Evolutionary conservation across 2,888 invertebrate genomes (phyloP), one percentile per base, ranked within the genome.

Genomic region (Drosophila ochracea): DNA sequence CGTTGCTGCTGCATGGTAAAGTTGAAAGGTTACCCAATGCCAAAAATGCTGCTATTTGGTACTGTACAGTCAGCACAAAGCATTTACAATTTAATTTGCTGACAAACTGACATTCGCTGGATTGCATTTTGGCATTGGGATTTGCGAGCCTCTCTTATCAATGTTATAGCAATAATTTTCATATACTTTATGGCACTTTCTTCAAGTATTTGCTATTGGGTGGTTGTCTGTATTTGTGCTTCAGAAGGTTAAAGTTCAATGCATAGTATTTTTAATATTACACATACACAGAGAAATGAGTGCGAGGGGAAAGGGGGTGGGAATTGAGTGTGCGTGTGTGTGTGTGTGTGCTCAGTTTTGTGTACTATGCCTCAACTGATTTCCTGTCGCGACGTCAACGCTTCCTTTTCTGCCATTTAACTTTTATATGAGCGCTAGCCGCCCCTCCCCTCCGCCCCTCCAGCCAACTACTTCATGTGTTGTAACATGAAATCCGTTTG

Each of bases 401-500:
- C 67, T 78, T 73, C 80, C 65, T 69, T 82, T 66, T 55, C 63
- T 66, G 78, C 49, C 81, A 65, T 83, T 83, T 76, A 82, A 78
- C 68, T 60, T 78, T 82, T 82, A 73, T 78, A 78, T 71, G 62
- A 64, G 62, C 35, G 58, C 62, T 64, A 64, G 67, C 25, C 25
- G 11, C 25, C 59, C 1, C 35, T 21, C 1, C 47, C 47, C 30
- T 30, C 30, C 30, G 30, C 31, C 25, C 25, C 25, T 25, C 25
- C 21, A 21, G n/a, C 41, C 25, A 25, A 7, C 39, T 47, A 68
- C 61, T 81, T 68, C 68, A 78, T 82, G 84, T 84, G 81, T 58
- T 80, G 68, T 68, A 57, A 73, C 74, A 79, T 70, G 55, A 78
- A 84, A 82, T 84, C 82, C 81, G 81, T 82, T 82, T 82, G 84